Evolutionary conservation across 1,140 invertebrate species (phyloP).

Genomic region (Tetramorium simillimum): DNA sequence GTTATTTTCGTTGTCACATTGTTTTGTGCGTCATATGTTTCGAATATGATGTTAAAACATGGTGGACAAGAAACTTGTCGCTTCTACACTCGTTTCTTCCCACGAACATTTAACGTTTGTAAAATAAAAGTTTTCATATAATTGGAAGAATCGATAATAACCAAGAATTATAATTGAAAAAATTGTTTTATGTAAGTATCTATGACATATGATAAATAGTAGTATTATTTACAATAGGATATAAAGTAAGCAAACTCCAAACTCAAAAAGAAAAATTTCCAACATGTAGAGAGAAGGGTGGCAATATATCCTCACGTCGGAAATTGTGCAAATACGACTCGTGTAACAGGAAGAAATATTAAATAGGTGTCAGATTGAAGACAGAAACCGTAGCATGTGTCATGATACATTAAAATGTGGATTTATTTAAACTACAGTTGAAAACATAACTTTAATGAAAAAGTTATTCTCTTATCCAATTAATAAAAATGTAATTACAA

Average conservation of each 20-base stretch:
- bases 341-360: conserved; percentile 15
- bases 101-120: conserved; percentile 14
- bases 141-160: conserved; percentile 27
- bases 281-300: background rate
- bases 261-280: background rate
- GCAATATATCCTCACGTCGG: conserved; percentile 13
- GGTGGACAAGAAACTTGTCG: background rate
- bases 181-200: conserved; percentile 5
- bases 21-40: background rate
- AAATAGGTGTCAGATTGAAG: background rate
- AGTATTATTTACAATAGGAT: background rate
- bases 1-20: background rate
- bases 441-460: background rate
- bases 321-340: conserved; percentile 22
- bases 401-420: background rate
- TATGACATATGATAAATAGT: background rate
- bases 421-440: background rate
- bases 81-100: background rate
- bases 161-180: conserved; percentile 36
- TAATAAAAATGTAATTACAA: background rate
- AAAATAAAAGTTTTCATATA: conserved; percentile 19
- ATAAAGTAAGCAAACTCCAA: background rate
- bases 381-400: background rate
- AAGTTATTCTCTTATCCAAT: background rate
- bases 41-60: background rate